Conservation (phyloP, 2,797 vertebrate genomes). For the Thalassophryne amazonica region DNA sequence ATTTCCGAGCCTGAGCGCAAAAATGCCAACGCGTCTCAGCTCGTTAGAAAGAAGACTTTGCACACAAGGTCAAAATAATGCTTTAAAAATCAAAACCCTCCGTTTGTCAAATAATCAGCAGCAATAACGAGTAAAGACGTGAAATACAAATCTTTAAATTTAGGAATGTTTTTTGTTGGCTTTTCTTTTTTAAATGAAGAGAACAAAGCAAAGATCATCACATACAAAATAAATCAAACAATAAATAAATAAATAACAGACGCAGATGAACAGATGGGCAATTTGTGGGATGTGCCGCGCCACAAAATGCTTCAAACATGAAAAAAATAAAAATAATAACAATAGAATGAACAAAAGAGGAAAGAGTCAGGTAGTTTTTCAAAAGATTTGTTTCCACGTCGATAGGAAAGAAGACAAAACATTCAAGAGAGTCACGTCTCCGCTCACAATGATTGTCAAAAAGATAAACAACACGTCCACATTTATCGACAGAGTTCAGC, state of each 20-base stretch:
- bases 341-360: constrained; percentile 31
- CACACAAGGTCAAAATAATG: too few species aligned
- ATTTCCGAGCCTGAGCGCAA: constrained; percentile 3
- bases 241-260: neutral
- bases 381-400: constrained; percentile 11
- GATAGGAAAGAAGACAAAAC: neutral
- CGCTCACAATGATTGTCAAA: constrained; percentile 57
- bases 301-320: too few species aligned
- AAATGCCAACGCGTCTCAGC: too few species aligned
- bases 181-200: too few species aligned
- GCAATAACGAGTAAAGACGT: too few species aligned
- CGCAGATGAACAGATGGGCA: neutral
- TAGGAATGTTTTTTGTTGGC: too few species aligned
- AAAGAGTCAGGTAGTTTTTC: neutral
- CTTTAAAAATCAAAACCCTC: too few species aligned
- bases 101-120: too few species aligned
- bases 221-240: neutral
- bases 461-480: constrained; percentile 21
- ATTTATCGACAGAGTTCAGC: constrained; percentile 9
- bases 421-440: constrained; percentile 16
- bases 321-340: neutral
- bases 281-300: neutral
- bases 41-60: too few species aligned
- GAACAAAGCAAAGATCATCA: constrained; percentile 1
- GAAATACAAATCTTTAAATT: too few species aligned